phyloP scores from a whole-genome alignment of 2,888 invertebrate species.

The Phanerotoma sp. region DNA sequence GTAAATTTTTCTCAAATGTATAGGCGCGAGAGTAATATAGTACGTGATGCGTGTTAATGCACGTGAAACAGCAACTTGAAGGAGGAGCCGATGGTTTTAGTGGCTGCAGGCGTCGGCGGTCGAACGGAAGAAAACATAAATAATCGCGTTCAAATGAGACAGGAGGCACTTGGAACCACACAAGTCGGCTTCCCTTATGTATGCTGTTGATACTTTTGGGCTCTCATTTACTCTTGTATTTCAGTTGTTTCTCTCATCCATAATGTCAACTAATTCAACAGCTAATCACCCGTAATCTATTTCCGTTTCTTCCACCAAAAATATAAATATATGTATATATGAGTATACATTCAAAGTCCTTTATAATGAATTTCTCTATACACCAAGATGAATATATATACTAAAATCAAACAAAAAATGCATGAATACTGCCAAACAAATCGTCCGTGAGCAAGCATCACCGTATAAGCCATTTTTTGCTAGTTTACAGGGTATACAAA shows the following conservation, averaged over 20 bases:
- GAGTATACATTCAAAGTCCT: too few species aligned
- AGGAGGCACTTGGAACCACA: conserved; percentile 45
- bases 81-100: conserved; percentile 52
- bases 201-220: background rate
- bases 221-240: background rate
- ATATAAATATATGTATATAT: too few species aligned
- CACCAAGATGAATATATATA: too few species aligned
- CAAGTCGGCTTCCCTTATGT: conserved; percentile 38
- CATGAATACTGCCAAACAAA: too few species aligned
- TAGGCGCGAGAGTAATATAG: conserved; percentile 2
- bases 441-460: too few species aligned
- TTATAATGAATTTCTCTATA: too few species aligned
- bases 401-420: too few species aligned
- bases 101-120: conserved; percentile 50
- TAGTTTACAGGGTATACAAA: too few species aligned
- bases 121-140: conserved; percentile 55
- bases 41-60: conserved; percentile 31
- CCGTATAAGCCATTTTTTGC: too few species aligned
- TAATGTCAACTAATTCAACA: conserved; percentile 19
- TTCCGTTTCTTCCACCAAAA: background rate
- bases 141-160: conserved; percentile 57
- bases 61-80: conserved; percentile 32
- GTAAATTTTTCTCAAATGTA: background rate
- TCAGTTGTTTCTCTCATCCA: background rate
- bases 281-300: background rate